These are phyloP conservation scores for Coryphaenoides rupestris DNA, from an alignment of 2,113 vertebrate genomes.

Conservation along the genomic window DNA sequence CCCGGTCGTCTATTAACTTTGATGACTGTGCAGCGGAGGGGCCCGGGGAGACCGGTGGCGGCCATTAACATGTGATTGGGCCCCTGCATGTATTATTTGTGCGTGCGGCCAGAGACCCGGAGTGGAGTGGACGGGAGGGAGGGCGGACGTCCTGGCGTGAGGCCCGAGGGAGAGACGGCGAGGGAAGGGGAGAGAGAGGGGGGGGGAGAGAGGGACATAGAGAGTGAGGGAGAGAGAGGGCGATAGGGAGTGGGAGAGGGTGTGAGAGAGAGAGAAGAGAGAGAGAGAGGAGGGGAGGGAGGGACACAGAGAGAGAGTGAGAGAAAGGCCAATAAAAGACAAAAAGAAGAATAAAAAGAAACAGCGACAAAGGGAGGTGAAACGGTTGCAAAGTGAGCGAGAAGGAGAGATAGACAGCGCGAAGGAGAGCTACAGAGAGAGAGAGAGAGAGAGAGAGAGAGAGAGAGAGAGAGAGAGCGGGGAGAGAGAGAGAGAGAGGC, in stretches of 20 bases:
- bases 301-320: neutral
- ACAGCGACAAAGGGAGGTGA: neutral
- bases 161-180: slow-evolving; percentile 13
- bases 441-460: neutral
- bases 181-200: neutral
- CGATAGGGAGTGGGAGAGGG: neutral
- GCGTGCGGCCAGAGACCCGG: slow-evolving; percentile 41
- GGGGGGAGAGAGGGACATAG: neutral
- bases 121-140: slow-evolving; percentile 36
- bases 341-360: neutral
- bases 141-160: slow-evolving; percentile 40
- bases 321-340: neutral
- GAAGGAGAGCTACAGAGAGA: neutral
- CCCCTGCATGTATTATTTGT: slow-evolving; percentile 65
- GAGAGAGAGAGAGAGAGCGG: neutral
- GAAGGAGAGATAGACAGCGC: slow-evolving; percentile 20
- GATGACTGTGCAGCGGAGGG: slow-evolving; percentile 61
- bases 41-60: slow-evolving; percentile 67
- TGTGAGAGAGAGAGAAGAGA: slow-evolving; percentile 8
- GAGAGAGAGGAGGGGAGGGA: slow-evolving; percentile 16
- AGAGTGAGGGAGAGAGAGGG: neutral
- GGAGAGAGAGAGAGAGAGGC: too few relatives aligned
- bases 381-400: neutral
- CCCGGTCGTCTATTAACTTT: slow-evolving; percentile 42
- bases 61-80: slow-evolving; percentile 63